Percentiles rank a stretch among this genome's conserved stretches.
These are phyloP conservation scores for Otus scops DNA, from an alignment of 2,797 vertebrate genomes.

Conservation along the genomic window DNA sequence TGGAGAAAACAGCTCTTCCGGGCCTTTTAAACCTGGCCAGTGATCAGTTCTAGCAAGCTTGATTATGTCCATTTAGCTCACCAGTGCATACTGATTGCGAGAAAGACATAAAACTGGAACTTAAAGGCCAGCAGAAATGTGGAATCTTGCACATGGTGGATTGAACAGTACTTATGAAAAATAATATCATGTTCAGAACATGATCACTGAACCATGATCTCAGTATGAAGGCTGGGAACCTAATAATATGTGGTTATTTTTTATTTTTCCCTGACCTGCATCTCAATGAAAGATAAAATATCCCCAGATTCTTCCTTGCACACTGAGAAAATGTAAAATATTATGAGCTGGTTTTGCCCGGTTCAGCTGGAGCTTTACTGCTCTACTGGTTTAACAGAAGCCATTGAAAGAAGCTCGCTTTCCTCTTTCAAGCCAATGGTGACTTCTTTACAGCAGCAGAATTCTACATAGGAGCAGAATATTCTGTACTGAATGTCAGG, in stretches of 20 bases:
- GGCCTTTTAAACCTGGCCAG: conserved; percentile 13
- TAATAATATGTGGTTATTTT: not conserved
- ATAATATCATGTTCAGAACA: not conserved
- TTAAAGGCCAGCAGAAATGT: not conserved
- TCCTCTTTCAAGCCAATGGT: not conserved
- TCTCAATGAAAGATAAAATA: not conserved
- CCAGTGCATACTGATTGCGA: not conserved
- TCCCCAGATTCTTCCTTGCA: not conserved
- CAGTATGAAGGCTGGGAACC: not conserved
- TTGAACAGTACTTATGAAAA: conserved; percentile 12
- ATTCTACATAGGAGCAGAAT: not conserved
- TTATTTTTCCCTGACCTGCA: not conserved
- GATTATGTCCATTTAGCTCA: conserved; percentile 2
- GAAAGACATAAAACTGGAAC: not conserved
- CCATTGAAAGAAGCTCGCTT: not conserved
- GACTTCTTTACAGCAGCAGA: not conserved
- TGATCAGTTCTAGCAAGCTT: not conserved
- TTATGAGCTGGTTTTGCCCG: not conserved
- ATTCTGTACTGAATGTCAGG: not conserved
- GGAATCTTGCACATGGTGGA: not conserved
- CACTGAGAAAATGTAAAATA: not conserved
- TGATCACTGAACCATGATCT: not conserved
- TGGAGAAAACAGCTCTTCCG: not conserved
- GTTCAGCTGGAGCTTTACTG: not conserved
- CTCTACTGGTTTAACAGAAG: not conserved